Percentiles rank a stretch among this genome's conserved stretches.
Conservation (phyloP, 1,140 invertebrate species). For the Drosophila varians region DNA sequence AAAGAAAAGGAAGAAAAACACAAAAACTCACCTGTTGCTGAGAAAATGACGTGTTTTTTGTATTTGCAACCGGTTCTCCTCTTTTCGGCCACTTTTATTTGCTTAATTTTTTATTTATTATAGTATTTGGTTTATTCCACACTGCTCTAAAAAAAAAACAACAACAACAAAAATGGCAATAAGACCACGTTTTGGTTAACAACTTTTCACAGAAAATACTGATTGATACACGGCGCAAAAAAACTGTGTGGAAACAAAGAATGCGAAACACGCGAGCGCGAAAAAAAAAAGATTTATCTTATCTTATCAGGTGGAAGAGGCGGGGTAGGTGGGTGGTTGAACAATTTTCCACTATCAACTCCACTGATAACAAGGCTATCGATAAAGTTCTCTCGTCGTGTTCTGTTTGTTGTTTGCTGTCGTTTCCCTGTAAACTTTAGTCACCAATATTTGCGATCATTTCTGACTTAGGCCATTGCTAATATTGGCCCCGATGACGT, state of each 20-base stretch:
- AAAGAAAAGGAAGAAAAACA: too few relatives aligned
- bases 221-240: conserved; percentile 41
- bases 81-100: conserved; percentile 26
- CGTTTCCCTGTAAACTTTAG: conserved; percentile 9
- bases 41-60: conserved; percentile 31
- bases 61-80: conserved; percentile 32
- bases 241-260: conserved; percentile 14
- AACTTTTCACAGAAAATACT: conserved; percentile 30
- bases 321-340: conserved; percentile 5
- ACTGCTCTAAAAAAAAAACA: conserved; percentile 31
- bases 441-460: conserved; percentile 6
- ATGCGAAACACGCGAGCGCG: conserved; percentile 38
- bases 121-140: conserved; percentile 26
- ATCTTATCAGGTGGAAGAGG: conserved; percentile 22
- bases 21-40: conserved; percentile 37
- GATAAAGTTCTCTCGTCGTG: conserved; percentile 5
- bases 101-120: conserved; percentile 12
- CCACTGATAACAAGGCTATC: conserved; percentile 17
- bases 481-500: conserved; percentile 5
- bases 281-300: conserved; percentile 20
- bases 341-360: conserved; percentile 37
- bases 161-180: background rate
- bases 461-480: background rate
- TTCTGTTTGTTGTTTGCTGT: conserved; percentile 37
- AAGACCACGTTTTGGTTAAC: conserved; percentile 12